These are phyloP conservation scores for Phataginus tricuspis DNA, from an alignment of 2,797 vertebrate genomes.

Conservation along the genomic window DNA sequence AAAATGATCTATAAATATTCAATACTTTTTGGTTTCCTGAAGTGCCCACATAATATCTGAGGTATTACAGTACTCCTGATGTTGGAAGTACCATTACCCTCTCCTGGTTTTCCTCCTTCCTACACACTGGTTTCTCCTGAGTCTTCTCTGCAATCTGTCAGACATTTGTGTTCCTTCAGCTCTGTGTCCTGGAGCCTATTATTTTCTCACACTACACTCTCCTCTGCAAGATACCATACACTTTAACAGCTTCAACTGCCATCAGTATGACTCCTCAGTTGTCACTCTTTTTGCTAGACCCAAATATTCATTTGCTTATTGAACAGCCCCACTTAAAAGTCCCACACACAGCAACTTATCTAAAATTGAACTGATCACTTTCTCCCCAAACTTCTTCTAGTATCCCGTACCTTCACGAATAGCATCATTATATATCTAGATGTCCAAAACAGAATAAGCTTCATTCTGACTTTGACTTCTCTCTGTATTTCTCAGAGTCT, in stretches of 20 bases:
- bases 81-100: neutral
- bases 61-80: neutral
- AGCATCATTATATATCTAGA: neutral
- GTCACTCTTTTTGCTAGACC: constrained; percentile 10
- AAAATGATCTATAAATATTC: neutral
- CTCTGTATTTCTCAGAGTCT: constrained; percentile 1
- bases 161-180: neutral
- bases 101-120: neutral
- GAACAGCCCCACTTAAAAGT: constrained; percentile 16
- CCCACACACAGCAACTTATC: neutral
- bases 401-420: neutral
- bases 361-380: constrained; percentile 36
- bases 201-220: neutral
- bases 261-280: constrained; percentile 12
- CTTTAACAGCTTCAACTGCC: neutral
- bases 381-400: neutral
- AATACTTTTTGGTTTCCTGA: neutral
- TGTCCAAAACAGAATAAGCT: constrained; percentile 12
- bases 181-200: neutral
- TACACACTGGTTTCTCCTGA: neutral
- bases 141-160: neutral
- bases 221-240: neutral
- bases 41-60: neutral
- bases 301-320: constrained; percentile 37
- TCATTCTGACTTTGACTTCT: constrained; percentile 45